Evolutionary conservation across 2,797 vertebrate species (phyloP), one percentile per base, ranked within the genome.

Genomic region (Lates japonicus): DNA sequence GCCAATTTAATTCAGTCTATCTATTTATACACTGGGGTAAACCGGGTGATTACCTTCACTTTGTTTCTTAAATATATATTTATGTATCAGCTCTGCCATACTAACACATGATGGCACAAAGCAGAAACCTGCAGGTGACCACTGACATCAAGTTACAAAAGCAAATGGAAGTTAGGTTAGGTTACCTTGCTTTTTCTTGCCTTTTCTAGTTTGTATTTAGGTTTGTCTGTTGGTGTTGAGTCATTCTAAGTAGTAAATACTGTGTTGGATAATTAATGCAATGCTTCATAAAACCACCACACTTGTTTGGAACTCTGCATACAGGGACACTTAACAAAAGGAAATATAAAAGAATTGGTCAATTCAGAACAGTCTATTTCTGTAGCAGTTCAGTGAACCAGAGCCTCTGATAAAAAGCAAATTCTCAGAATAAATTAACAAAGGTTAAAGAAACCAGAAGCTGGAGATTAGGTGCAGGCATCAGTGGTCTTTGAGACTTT

Each of bases 1-100:
- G n/a, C 70, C 33, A 42, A 69, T 72, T 76, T 52, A 25, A 42
- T 81, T 78, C 59, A 33, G 19, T 65, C 33, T 33, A 14, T 57
- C 44, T 41, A 1, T 79, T 54, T 51, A 51, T 4, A 39, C 16
- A 60, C 4, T 48, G 37, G 60, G n/a, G 9, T 29, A 49, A 60
- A 74, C 25, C 25, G 2, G 25, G 25, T 29, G 25, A 29, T 29
- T 29, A 42, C 17, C 46, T 51, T 61, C 12, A 16, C 12, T 49
- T 64, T 60, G 12, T 70, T 64, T 54, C 22, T 4, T 12, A 19
- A 41, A 60, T 49, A 5, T n/a, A n/a, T 31, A 19, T 48, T 55
- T 29, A 19, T 35, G 12, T 59, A 65, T 20, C 11, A 16, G 16
- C 29, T 9, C 14, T 7, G 33, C 8, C 5, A 3, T 31, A 49